phyloP scores from a whole-genome alignment of 1,140 invertebrate genomes.

The Drosophila littoralis region DNA sequence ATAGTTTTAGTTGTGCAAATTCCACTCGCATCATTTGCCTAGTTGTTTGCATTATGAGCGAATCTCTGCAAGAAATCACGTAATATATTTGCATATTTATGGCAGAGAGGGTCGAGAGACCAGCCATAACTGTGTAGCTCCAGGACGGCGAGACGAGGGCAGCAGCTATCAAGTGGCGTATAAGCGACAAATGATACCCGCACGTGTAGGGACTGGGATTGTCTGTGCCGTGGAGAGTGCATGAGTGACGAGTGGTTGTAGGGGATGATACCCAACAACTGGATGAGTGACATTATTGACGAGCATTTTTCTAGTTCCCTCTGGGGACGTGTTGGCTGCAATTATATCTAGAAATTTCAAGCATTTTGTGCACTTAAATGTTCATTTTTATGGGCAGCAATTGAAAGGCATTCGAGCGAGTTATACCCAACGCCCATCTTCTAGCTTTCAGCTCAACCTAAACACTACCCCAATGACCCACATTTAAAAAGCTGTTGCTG shows the following conservation, averaged over 20 bases:
- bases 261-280: background rate
- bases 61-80: constrained; percentile 63
- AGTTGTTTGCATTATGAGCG: constrained; percentile 35
- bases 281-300: constrained; percentile 12
- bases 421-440: background rate
- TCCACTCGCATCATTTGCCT: constrained; percentile 5
- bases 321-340: constrained; percentile 3
- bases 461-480: constrained; percentile 59
- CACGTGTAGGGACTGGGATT: constrained; percentile 24
- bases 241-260: constrained; percentile 9
- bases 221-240: background rate
- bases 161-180: constrained; percentile 16
- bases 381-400: constrained; percentile 24
- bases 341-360: constrained; percentile 18
- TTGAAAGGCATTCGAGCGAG: constrained; percentile 12
- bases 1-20: constrained; percentile 12
- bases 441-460: background rate
- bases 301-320: constrained; percentile 18
- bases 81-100: constrained; percentile 73
- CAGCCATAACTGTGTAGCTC: constrained; percentile 18
- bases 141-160: background rate
- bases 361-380: constrained; percentile 36
- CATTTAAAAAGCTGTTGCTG: constrained; percentile 43
- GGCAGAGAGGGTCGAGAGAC: constrained; percentile 12
- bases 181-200: constrained; percentile 32